Evolutionary conservation across 2,113 vertebrate genomes (phyloP), one percentile per base, ranked within the genome.

Genomic region (Lontra canadensis): DNA sequence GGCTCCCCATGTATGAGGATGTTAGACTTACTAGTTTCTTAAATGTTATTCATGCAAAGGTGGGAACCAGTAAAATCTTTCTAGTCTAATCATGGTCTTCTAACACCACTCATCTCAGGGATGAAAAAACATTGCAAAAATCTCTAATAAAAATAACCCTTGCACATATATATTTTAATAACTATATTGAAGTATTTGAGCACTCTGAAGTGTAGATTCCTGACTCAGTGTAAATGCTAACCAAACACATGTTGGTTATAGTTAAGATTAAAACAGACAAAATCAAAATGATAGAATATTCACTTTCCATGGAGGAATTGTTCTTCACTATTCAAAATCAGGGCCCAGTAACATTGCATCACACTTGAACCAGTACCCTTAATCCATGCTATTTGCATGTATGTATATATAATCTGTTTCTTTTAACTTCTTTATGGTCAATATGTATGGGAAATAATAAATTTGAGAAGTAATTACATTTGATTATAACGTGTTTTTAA

Each of bases 261-360:
- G 49, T 80, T 85, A 76, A 67, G 11, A 23, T n/a, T 93, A 85
- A 91, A 69, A 52, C 29, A 61, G 20, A 57, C 2, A 69, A 42
- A 82, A 12, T 78, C 59, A 84, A 8, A 39, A 7, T 44, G 31
- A 93, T 67, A 61, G 25, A 88, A 47, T 83, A 93, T 65, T 87
- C 20, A 78, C 7, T 52, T 88, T 55, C 49, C 36, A 17, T 47
- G 57, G 8, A 67, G 12, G 11, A 39, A 88, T 94, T 71, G 4
- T 3, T 86, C 31, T 34, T 92, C 23, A n/a, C 55, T 90, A 23
- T 87, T 34, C 29, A 69, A 97, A 81, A 88, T 94, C 13, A 94
- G 47, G 26, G 5, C 13, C 76, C 74, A 17, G 71, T 78, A 69
- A 59, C 6, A 83, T 13, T 78, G 14, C 4, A 52, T 71, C 26